Conservation (phyloP, 2,113 vertebrate species). For the Otis tarda region DNA sequence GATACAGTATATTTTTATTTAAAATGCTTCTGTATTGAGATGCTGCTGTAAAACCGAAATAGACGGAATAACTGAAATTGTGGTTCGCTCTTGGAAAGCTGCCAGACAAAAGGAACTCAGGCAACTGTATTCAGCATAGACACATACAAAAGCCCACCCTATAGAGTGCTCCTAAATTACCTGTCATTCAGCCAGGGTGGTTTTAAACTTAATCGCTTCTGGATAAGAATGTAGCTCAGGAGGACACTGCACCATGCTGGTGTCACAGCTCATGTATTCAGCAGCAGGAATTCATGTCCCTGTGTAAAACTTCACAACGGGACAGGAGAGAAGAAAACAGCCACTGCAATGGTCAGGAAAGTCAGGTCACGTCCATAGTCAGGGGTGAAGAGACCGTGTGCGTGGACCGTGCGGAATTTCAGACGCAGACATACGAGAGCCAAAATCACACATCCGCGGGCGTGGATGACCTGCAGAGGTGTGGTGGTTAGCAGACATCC, state of each 20-base stretch:
- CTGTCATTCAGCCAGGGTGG: conserved; percentile 60
- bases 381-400: accelerated
- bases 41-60: conserved; percentile 34
- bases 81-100: conserved; percentile 20
- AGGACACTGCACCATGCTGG: conserved; percentile 29
- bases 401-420: accelerated
- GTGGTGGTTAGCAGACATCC: not conserved
- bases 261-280: conserved; percentile 50
- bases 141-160: conserved; percentile 20
- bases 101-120: not conserved
- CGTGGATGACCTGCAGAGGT: not conserved
- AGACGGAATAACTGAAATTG: conserved; percentile 4
- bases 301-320: conserved; percentile 7
- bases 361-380: not conserved
- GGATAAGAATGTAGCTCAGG: conserved; percentile 53
- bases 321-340: not conserved
- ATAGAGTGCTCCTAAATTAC: conserved; percentile 57
- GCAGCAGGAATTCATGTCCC: conserved; percentile 55
- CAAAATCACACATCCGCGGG: not conserved
- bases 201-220: conserved; percentile 48
- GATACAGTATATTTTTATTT: conserved; percentile 13
- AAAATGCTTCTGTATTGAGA: conserved; percentile 6
- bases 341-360: not conserved
- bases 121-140: not conserved
- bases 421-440: not conserved